A percentile compares a stretch with the other conserved stretches of the same genome.
Conservation (phyloP, 2,797 vertebrate genomes). For the Gadopsis bispinosus region DNA sequence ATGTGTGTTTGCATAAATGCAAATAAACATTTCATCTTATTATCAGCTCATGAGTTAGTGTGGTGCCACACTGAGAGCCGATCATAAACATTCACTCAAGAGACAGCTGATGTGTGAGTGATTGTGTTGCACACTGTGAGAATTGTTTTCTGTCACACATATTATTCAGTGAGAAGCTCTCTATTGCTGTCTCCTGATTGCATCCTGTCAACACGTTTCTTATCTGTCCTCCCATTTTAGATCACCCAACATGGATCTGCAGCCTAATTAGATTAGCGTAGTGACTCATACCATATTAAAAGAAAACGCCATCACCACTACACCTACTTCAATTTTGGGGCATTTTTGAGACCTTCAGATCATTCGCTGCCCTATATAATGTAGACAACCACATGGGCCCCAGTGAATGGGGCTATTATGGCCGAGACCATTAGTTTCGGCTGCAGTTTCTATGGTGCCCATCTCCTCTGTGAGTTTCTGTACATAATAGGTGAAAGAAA, state of each 20-base stretch:
- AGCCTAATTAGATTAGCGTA: constrained; percentile 39
- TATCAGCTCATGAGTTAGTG: constrained; percentile 23
- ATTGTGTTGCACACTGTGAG: constrained; percentile 26
- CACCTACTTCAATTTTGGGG: constrained; percentile 30
- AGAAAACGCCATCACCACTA: constrained; percentile 23
- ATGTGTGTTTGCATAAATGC: constrained; percentile 11
- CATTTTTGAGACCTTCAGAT: constrained; percentile 46
- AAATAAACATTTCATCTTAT: constrained; percentile 3
- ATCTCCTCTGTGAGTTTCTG: constrained; percentile 45
- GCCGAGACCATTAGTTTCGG: constrained; percentile 51
- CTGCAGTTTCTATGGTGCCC: constrained; percentile 55
- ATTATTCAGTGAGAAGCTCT: constrained; percentile 39
- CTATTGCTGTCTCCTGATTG: constrained; percentile 17
- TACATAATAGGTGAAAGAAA: constrained; percentile 51
- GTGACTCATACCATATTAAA: constrained; percentile 30
- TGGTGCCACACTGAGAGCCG: constrained; percentile 23
- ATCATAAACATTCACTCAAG: constrained; percentile 28
- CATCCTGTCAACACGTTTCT: constrained; percentile 46
- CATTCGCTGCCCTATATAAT: constrained; percentile 37
- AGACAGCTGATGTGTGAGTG: constrained; percentile 12
- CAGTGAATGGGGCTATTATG: constrained; percentile 62
- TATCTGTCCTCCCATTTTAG: constrained; percentile 36
- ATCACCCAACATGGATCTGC: constrained; percentile 37
- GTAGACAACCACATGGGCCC: constrained; percentile 21
- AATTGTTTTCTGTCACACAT: constrained; percentile 23